Base-by-base conservation (phyloP, 2,113 vertebrate species). In the Malurus elegans region DNA sequence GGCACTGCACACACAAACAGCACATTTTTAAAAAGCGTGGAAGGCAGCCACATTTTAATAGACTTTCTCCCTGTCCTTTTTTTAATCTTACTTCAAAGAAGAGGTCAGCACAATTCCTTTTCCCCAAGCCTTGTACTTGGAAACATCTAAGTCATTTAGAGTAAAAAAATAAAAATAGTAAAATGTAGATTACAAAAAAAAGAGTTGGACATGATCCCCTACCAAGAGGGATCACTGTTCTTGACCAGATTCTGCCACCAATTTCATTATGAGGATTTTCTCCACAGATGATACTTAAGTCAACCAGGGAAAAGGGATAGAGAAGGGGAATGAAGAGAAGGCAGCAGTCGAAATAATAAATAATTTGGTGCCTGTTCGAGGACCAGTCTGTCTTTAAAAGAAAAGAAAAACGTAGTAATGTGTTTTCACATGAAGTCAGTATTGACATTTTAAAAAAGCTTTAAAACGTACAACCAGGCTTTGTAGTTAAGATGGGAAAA, bases 401-500 rank as follows among this genome's bases (percentile, higher is more conserved):
- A 56, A 38, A 73, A 76, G 40, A 73, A 75, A 74, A 88, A 90
- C 29, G 51, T 13, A 51, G 54, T 17, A 45, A 47, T 14, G n/a
- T 51, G 24, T 61, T 94, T 83, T 78, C 70, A 79, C 44, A 71
- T 48, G 65, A 81, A 88, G 54, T 83, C 56, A 67, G 42, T 79
- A 88, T 69, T 71, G 79, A 57, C 45, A 28, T 72, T 79, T 92
- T 40, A 0, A 25, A 71, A 74, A 88, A 50, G 36, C 50, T 90
- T 79, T 64, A 73, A 76, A 97, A 70, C 64, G 81, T 44, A 42
- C 32, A 78, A 36, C 17, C 32, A 56, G 31, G 45, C 80, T 88
- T 79, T 62, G 61, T 71, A 93, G 78, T 90, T 93, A 93, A 86
- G 83, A 86, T 85, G 66, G 66, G 64, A 90, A 94, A 95, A 94